Conservation (phyloP, 35 echinoderm and acorn worm genomes). For the Holothuria glaberrima region DNA sequence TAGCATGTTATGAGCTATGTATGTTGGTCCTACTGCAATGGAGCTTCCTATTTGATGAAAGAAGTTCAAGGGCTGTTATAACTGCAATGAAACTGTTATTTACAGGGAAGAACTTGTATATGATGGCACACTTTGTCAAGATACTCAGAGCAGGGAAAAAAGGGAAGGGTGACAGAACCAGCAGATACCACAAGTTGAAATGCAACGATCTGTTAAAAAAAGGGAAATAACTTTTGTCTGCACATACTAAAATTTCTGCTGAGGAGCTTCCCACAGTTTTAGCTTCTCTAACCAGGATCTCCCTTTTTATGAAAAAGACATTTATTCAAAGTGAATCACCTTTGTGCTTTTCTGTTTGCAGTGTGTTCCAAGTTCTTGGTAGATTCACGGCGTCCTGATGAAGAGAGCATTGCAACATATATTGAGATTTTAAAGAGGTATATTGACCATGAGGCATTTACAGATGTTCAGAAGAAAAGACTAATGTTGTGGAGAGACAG, state of each 20-base stretch:
- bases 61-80: no score
- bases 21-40: no score
- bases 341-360: constrained; percentile 12
- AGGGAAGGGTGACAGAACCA: no score
- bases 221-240: not conserved
- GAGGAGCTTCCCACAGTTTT: not conserved
- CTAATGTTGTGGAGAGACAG: constrained; percentile 80
- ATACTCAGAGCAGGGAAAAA: no score
- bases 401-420: constrained; percentile 85
- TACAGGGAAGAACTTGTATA: no score
- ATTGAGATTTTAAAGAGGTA: constrained; percentile 86
- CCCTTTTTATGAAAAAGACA: not conserved
- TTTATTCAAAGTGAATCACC: not conserved
- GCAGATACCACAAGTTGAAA: no score
- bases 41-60: no score
- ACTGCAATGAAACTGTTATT: no score
- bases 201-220: no score
- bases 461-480: constrained; percentile 86
- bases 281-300: no score
- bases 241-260: not conserved
- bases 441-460: constrained; percentile 93
- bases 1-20: no score
- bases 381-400: constrained; percentile 70
- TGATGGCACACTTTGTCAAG: no score
- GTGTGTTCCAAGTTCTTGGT: constrained; percentile 94